These are phyloP conservation scores for Nomada ruficornis DNA, from an alignment of 2,888 invertebrate species.

Conservation along the genomic window DNA sequence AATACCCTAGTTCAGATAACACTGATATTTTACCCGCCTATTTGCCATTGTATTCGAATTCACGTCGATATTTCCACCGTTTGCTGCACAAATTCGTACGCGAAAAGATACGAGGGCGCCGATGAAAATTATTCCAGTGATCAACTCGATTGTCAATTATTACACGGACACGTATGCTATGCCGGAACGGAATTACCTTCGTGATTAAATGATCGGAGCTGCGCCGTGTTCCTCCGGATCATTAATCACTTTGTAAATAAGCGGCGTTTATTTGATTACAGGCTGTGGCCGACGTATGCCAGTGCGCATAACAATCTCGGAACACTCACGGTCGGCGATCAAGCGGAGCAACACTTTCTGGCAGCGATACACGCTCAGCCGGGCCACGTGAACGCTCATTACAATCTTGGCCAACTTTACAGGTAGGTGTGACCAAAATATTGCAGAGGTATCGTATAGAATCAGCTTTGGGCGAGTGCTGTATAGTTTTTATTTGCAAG, in stretches of 20 bases:
- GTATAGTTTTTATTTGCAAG: no score
- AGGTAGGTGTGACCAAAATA: slow-evolving; percentile 86
- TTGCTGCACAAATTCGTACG: background rate
- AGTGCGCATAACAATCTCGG: slow-evolving; percentile 95
- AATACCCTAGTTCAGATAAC: no score
- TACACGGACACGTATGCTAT: slow-evolving; percentile 20
- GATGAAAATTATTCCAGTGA: slow-evolving; percentile 16
- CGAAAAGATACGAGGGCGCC: background rate
- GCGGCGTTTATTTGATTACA: slow-evolving; percentile 80
- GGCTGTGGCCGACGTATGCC: slow-evolving; percentile 93
- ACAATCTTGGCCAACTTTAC: slow-evolving; percentile 93
- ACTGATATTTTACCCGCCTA: no score
- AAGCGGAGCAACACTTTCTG: slow-evolving; percentile 92
- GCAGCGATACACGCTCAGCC: slow-evolving; percentile 90
- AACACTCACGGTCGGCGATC: slow-evolving; percentile 89
- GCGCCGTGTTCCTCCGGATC: slow-evolving; percentile 25
- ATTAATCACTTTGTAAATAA: slow-evolving; percentile 56
- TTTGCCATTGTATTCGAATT: no score
- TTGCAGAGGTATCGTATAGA: no score
- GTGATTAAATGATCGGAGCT: slow-evolving; percentile 40
- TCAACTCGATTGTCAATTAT: slow-evolving; percentile 22
- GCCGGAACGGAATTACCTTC: slow-evolving; percentile 29
- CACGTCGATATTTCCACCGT: background rate
- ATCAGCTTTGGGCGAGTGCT: no score
- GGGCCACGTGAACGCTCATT: slow-evolving; percentile 93